These are phyloP conservation scores for Microplitis manilae DNA, from an alignment of 2,888 invertebrate genomes.

Conservation along the genomic window DNA sequence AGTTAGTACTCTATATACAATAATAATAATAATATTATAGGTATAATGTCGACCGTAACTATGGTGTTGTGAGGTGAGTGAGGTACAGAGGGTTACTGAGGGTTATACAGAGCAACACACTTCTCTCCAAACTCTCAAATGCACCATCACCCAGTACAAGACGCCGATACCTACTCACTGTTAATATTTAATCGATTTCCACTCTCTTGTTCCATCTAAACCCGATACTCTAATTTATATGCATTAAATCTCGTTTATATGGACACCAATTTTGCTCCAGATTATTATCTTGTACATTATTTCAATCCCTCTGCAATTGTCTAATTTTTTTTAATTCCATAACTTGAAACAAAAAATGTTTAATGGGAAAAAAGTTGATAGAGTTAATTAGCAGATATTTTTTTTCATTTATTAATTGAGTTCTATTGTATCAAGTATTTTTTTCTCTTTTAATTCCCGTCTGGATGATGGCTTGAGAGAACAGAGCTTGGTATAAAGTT, in stretches of 20 bases:
- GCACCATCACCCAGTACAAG: background rate
- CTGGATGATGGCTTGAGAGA: background rate
- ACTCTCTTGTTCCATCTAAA: background rate
- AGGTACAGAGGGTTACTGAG: background rate
- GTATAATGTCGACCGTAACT: background rate
- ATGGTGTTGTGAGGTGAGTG: background rate
- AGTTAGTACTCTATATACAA: background rate
- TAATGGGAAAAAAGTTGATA: background rate
- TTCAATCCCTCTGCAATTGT: background rate
- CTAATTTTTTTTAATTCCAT: background rate
- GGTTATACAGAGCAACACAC: background rate
- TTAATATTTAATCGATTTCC: background rate
- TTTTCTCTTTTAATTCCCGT: background rate
- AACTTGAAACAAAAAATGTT: background rate
- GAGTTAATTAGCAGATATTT: background rate
- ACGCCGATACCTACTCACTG: background rate
- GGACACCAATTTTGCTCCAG: background rate
- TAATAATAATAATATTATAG: background rate
- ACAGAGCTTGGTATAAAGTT: background rate
- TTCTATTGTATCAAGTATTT: background rate
- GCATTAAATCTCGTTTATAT: background rate
- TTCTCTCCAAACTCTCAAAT: background rate
- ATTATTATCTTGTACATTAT: background rate
- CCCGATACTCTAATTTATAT: background rate
- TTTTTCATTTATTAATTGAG: background rate